Conservation (phyloP, 2,888 invertebrate genomes). For the Volucella inflata region DNA sequence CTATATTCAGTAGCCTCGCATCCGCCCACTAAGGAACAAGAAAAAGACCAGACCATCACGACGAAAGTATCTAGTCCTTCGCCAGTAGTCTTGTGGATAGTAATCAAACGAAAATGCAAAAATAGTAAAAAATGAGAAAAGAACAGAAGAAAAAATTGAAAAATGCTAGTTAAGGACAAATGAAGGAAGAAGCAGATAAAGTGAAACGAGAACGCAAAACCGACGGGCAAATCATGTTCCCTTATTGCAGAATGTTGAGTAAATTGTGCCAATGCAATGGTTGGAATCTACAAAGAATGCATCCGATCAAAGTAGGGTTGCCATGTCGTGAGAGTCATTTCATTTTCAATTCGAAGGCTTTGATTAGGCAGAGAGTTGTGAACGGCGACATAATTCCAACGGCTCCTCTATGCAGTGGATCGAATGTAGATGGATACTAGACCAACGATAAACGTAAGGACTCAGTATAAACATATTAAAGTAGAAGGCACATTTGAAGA, state of each 20-base stretch:
- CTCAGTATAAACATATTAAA: too few relatives aligned
- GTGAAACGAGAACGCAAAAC: neutral
- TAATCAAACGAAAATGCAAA: conserved; percentile 72
- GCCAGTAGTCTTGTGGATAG: conserved; percentile 58
- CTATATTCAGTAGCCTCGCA: neutral
- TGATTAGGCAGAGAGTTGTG: too few relatives aligned
- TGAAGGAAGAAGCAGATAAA: conserved; percentile 10
- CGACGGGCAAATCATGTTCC: conserved; percentile 65
- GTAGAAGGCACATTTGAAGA: too few relatives aligned
- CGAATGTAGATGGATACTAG: too few relatives aligned
- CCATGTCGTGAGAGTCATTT: too few relatives aligned
- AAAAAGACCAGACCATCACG: neutral
- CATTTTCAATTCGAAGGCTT: too few relatives aligned
- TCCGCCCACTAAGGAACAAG: conserved; percentile 20
- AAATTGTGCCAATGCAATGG: conserved; percentile 15
- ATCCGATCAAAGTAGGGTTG: neutral
- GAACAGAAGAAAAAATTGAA: neutral
- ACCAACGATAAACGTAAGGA: too few relatives aligned
- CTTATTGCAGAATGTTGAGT: conserved; percentile 44
- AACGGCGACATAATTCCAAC: too few relatives aligned
- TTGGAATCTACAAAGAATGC: conserved; percentile 9
- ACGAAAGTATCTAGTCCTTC: neutral
- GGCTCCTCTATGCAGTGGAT: too few relatives aligned
- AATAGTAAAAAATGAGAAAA: conserved; percentile 52
- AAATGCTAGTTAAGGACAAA: conserved; percentile 51